Percentiles rank a stretch among this genome's conserved stretches.
These are phyloP conservation scores for Microcaecilia unicolor DNA, from an alignment of 2,797 vertebrate species.

Conservation along the genomic window DNA sequence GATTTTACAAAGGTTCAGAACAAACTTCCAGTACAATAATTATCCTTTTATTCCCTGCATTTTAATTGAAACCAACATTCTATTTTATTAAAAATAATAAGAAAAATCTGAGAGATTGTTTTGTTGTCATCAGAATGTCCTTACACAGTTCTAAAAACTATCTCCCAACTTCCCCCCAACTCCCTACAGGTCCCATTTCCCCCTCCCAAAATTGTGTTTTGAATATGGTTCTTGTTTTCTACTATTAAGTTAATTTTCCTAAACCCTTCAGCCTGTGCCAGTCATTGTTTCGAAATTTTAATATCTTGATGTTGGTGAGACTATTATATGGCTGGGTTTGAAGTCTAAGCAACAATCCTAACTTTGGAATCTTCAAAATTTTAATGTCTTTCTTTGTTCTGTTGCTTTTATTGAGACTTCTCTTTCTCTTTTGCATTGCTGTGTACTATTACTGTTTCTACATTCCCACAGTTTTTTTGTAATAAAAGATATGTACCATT, in stretches of 20 bases:
- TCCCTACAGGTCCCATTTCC: not conserved
- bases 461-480: too few species aligned
- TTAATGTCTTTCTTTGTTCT: fast-evolving
- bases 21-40: too few species aligned
- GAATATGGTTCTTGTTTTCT: too few species aligned
- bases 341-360: fast-evolving
- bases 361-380: not conserved
- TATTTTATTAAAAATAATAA: conserved; percentile 29
- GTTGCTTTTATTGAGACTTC: conserved; percentile 17
- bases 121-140: conserved; percentile 20
- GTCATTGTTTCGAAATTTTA: too few species aligned
- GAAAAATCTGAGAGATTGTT: conserved; percentile 15
- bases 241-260: too few species aligned
- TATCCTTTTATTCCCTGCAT: not conserved
- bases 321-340: too few species aligned
- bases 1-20: too few species aligned
- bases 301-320: too few species aligned
- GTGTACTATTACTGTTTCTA: too few species aligned
- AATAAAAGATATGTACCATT: too few species aligned
- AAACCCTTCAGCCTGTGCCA: too few species aligned
- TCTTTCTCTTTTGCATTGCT: conserved; percentile 7
- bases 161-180: not conserved
- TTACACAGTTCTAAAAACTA: conserved; percentile 24
- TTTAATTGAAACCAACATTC: conserved; percentile 9
- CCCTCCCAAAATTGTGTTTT: too few species aligned